A percentile compares a stretch with the other conserved stretches of the same genome.
Evolutionary conservation across 2,113 vertebrate species (phyloP).

Genomic region (Leptobrachium leishanense): DNA sequence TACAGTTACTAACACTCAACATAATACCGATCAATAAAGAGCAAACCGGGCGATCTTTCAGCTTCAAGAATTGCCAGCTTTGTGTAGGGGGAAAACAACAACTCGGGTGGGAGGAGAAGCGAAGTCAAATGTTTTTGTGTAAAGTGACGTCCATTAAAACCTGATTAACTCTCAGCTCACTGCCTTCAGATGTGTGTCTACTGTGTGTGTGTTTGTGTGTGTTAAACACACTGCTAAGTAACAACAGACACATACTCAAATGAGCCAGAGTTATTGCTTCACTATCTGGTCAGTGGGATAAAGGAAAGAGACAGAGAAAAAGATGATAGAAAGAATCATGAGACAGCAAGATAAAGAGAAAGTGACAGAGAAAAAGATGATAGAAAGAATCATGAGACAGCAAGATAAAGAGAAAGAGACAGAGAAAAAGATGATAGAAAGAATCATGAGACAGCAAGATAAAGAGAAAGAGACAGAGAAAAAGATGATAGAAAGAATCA

Average conservation of each 20-base stretch:
- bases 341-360: too few relatives aligned
- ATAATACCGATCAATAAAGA: neutral
- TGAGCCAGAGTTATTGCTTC: constrained; percentile 5
- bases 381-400: too few relatives aligned
- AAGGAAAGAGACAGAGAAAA: too few relatives aligned
- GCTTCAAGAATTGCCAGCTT: constrained; percentile 20
- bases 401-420: too few relatives aligned
- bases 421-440: too few relatives aligned
- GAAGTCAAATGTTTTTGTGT: constrained; percentile 29
- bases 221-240: constrained; percentile 12
- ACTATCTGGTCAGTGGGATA: neutral
- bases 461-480: too few relatives aligned
- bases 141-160: constrained; percentile 29
- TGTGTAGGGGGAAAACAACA: constrained; percentile 31
- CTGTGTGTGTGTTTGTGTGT: neutral
- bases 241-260: neutral
- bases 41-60: neutral
- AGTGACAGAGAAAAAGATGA: too few relatives aligned
- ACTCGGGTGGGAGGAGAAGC: constrained; percentile 26
- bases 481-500: too few relatives aligned
- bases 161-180: constrained; percentile 28
- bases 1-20: constrained; percentile 5
- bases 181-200: neutral
- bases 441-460: too few relatives aligned
- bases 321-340: too few relatives aligned